These are phyloP conservation scores for Apodemia duryi DNA, from an alignment of 2,888 invertebrate genomes.

Conservation along the genomic window DNA sequence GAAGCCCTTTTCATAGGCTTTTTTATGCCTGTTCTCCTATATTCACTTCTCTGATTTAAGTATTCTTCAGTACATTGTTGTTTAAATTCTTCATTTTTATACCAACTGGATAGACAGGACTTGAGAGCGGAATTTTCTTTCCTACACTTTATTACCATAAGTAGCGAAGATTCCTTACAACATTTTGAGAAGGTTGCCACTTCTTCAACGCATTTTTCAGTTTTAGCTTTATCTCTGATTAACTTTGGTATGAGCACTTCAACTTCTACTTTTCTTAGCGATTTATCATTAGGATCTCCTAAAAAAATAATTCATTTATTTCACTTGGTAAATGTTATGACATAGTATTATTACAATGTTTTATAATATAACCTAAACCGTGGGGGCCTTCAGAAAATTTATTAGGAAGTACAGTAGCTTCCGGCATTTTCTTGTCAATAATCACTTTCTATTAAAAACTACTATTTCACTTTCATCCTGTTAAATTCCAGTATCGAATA, in stretches of 20 bases:
- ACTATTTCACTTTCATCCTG: not conserved
- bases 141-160: conserved; percentile 88
- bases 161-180: conserved; percentile 83
- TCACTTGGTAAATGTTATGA: not conserved
- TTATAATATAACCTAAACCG: conserved; percentile 67
- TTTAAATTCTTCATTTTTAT: conserved; percentile 85
- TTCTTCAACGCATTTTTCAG: conserved; percentile 86
- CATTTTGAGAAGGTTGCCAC: conserved; percentile 86
- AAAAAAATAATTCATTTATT: conserved; percentile 33
- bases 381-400: conserved; percentile 74
- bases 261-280: conserved; percentile 91
- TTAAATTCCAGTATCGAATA: not conserved
- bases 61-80: conserved; percentile 88
- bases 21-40: conserved; percentile 87
- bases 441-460: not conserved
- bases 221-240: conserved; percentile 89
- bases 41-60: conserved; percentile 88
- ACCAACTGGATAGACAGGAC: conserved; percentile 88
- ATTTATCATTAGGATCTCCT: conserved; percentile 92
- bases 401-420: conserved; percentile 56
- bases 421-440: conserved; percentile 25
- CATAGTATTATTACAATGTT: not conserved
- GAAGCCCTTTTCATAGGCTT: conserved; percentile 74
- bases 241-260: conserved; percentile 94
- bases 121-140: conserved; percentile 84